Conservation (phyloP, 2,888 invertebrate species). For the Tenthredo notha region DNA sequence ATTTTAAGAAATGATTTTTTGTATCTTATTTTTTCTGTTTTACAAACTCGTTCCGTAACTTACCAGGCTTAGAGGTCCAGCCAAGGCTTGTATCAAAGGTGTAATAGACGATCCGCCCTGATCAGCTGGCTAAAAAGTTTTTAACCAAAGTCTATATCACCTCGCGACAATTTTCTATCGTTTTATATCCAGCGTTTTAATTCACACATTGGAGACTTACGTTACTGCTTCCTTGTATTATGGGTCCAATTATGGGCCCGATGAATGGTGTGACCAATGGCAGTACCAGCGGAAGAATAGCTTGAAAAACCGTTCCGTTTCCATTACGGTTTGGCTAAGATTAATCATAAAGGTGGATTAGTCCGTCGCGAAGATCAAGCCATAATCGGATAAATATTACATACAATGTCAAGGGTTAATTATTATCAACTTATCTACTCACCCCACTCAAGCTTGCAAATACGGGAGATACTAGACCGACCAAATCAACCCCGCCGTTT, state of each 20-base stretch:
- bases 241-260: constrained; percentile 72
- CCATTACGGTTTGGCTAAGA: constrained; percentile 66
- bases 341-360: background rate
- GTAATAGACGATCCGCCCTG: constrained; percentile 66
- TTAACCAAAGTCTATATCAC: background rate
- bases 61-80: constrained; percentile 71
- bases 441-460: constrained; percentile 63
- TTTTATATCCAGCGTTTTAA: background rate
- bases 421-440: constrained; percentile 29
- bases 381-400: background rate
- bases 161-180: background rate
- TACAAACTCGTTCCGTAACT: constrained; percentile 34
- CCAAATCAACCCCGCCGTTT: constrained; percentile 61
- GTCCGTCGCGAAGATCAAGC: background rate
- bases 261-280: constrained; percentile 73
- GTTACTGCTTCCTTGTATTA: constrained; percentile 69
- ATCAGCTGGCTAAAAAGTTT: constrained; percentile 64
- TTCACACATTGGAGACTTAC: constrained; percentile 62
- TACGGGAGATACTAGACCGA: constrained; percentile 65
- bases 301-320: constrained; percentile 70
- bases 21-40: background rate
- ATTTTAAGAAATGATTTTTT: background rate
- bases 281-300: constrained; percentile 68
- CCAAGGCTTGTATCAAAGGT: constrained; percentile 63
- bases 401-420: background rate